Conservation (phyloP, 2,113 vertebrate genomes). For the Nycticorax nycticorax region DNA sequence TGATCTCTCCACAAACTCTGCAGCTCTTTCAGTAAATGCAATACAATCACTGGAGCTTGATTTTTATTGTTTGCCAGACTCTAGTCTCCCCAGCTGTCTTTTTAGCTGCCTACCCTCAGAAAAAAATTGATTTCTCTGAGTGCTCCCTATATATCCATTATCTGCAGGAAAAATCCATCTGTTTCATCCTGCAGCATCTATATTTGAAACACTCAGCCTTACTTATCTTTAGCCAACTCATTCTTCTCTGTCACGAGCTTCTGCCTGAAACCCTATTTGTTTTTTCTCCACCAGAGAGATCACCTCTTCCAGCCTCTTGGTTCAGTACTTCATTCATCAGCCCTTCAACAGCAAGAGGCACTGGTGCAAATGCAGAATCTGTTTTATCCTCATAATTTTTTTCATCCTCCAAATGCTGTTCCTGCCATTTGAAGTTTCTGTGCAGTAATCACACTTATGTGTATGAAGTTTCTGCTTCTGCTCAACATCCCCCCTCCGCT, state of each 20-base stretch:
- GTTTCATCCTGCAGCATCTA: slow-evolving; percentile 28
- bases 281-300: background rate
- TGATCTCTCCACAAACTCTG: background rate
- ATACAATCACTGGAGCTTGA: background rate
- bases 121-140: background rate
- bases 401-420: background rate
- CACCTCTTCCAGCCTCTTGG: slow-evolving; percentile 10
- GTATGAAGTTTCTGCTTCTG: background rate
- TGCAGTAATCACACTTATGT: background rate
- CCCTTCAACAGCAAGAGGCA: background rate
- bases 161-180: slow-evolving; percentile 32
- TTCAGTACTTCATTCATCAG: slow-evolving; percentile 43
- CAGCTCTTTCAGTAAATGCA: background rate
- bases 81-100: background rate
- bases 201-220: slow-evolving; percentile 46
- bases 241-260: slow-evolving; percentile 36
- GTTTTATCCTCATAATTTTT: background rate
- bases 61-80: background rate
- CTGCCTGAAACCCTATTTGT: background rate
- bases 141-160: slow-evolving; percentile 16
- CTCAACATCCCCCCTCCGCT: background rate
- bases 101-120: background rate
- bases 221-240: slow-evolving; percentile 5
- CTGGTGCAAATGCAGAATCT: background rate
- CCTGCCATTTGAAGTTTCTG: background rate